Evolutionary conservation across 1,140 invertebrate genomes (phyloP).

Genomic region (Magallana angulata): DNA sequence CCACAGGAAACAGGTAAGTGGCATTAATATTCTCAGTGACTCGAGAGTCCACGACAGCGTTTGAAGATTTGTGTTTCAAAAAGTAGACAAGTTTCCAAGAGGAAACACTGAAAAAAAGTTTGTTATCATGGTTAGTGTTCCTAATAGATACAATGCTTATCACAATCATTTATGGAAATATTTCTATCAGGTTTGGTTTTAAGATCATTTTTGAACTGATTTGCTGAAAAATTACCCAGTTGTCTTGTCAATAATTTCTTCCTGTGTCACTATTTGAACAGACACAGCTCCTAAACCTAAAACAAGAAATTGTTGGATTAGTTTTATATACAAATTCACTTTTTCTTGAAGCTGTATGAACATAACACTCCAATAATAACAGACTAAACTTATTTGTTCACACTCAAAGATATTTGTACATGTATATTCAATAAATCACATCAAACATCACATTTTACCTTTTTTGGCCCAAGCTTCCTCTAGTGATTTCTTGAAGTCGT

Average conservation of each 20-base stretch:
- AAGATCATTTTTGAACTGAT: too few relatives aligned
- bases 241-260: conserved; percentile 47
- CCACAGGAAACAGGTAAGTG: background rate
- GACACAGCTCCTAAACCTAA: conserved; percentile 25
- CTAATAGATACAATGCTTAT: too few relatives aligned
- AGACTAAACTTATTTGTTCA: too few relatives aligned
- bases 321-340: too few relatives aligned
- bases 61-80: conserved; percentile 43
- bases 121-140: too few relatives aligned
- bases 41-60: conserved; percentile 47
- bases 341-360: too few relatives aligned
- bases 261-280: conserved; percentile 44
- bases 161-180: too few relatives aligned
- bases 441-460: conserved; percentile 3
- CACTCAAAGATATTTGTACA: too few relatives aligned
- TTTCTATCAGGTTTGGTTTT: too few relatives aligned
- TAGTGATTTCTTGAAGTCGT: conserved; percentile 42
- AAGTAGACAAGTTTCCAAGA: conserved; percentile 55
- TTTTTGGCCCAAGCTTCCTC: conserved; percentile 45
- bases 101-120: conserved; percentile 40
- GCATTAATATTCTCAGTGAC: conserved; percentile 35
- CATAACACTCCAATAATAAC: too few relatives aligned
- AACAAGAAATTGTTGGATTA: background rate
- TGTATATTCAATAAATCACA: too few relatives aligned
- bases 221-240: conserved; percentile 30